These are phyloP conservation scores for Drosophila asahinai DNA, from an alignment of 1,140 invertebrate genomes.

Conservation along the genomic window DNA sequence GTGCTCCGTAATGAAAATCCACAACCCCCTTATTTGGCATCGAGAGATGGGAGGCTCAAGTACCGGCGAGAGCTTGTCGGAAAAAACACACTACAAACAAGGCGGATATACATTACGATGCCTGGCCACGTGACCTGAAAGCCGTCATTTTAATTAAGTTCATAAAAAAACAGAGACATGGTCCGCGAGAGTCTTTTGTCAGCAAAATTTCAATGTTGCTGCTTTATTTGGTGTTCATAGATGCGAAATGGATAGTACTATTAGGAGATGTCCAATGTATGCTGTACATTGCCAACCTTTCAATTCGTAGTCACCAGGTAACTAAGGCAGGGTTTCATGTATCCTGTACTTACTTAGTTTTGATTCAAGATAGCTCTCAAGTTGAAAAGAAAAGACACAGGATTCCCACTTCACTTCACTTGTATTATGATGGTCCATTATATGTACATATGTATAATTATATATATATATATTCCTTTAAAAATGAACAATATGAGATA, in stretches of 20 bases:
- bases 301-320: background rate
- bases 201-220: constrained; percentile 50
- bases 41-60: constrained; percentile 39
- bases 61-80: constrained; percentile 39
- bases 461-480: too few relatives aligned
- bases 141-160: constrained; percentile 83
- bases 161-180: constrained; percentile 76
- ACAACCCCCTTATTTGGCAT: constrained; percentile 37
- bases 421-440: too few relatives aligned
- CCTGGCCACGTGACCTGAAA: constrained; percentile 75
- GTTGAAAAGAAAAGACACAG: too few relatives aligned
- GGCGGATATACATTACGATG: constrained; percentile 83
- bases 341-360: background rate
- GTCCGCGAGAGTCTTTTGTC: constrained; percentile 72
- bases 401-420: background rate
- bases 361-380: background rate
- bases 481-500: too few relatives aligned
- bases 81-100: constrained; percentile 52
- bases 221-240: constrained; percentile 17
- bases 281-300: too few relatives aligned
- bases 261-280: background rate
- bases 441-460: too few relatives aligned
- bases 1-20: constrained; percentile 72
- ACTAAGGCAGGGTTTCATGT: background rate
- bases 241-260: constrained; percentile 8